These are phyloP conservation scores for Decapterus maruadsi DNA, from an alignment of 2,797 vertebrate species.

Conservation along the genomic window DNA sequence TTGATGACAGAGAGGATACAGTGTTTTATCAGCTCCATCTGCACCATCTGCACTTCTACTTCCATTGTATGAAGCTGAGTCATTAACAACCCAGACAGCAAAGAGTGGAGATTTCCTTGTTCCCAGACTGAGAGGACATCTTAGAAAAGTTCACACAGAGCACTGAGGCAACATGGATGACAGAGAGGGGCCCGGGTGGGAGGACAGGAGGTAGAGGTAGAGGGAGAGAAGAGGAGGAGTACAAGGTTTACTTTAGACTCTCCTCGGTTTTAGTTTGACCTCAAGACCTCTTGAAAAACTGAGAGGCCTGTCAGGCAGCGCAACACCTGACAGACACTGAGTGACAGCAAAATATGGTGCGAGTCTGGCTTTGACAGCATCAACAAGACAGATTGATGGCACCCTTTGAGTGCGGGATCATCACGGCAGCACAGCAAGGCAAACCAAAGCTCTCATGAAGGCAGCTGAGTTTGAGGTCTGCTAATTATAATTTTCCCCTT, in stretches of 20 bases:
- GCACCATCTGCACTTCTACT: slow-evolving; percentile 36
- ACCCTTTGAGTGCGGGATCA: slow-evolving; percentile 21
- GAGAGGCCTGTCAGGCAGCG: slow-evolving; percentile 35
- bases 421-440: slow-evolving; percentile 29
- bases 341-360: slow-evolving; percentile 57
- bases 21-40: slow-evolving; percentile 34
- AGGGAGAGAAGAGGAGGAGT: background rate
- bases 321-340: slow-evolving; percentile 57
- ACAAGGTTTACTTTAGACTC: slow-evolving; percentile 49
- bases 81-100: slow-evolving; percentile 27
- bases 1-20: slow-evolving; percentile 26
- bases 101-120: slow-evolving; percentile 47
- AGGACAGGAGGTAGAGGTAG: slow-evolving; percentile 1
- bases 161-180: slow-evolving; percentile 32
- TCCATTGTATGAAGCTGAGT: slow-evolving; percentile 34
- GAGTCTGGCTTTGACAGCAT: slow-evolving; percentile 61
- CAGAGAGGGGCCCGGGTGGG: slow-evolving; percentile 16
- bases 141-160: slow-evolving; percentile 43
- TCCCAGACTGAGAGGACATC: slow-evolving; percentile 41
- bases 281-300: slow-evolving; percentile 37
- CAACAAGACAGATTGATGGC: slow-evolving; percentile 42
- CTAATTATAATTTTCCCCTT: slow-evolving; percentile 68
- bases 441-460: slow-evolving; percentile 57
- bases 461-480: slow-evolving; percentile 57
- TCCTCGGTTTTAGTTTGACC: slow-evolving; percentile 46